Conservation (phyloP, 2,113 vertebrate species). For the Xyrauchen texanus region DNA sequence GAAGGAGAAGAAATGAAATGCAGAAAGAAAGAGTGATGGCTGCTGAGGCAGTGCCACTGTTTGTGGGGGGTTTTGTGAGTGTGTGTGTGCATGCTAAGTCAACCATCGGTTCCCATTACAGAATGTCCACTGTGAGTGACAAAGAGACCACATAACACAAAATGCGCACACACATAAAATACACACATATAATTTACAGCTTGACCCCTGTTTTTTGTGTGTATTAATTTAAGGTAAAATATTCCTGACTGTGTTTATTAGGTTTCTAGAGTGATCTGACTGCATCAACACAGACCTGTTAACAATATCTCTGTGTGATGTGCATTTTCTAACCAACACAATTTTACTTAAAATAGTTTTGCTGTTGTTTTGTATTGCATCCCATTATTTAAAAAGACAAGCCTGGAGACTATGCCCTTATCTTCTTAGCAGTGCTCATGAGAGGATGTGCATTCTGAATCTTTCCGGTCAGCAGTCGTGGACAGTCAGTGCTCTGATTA, state of each 20-base stretch:
- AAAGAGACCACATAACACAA: neutral
- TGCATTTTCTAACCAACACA: neutral
- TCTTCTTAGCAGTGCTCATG: neutral
- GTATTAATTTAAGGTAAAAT: conserved; percentile 3
- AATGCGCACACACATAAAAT: neutral
- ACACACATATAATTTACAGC: conserved; percentile 10
- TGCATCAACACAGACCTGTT: neutral
- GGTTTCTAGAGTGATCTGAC: neutral
- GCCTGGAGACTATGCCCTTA: neutral
- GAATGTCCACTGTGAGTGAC: conserved; percentile 7
- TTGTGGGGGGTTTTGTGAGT: neutral
- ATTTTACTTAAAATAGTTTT: neutral
- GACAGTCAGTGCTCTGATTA: neutral
- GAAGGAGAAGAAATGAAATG: conserved; percentile 14
- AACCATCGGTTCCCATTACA: conserved; percentile 32
- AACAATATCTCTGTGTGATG: neutral
- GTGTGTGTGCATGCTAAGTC: conserved; percentile 15
- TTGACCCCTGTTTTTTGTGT: neutral
- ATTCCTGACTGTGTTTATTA: neutral
- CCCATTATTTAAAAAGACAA: neutral
- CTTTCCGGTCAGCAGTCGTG: conserved; percentile 6
- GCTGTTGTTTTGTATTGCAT: neutral
- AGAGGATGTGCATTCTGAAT: neutral
- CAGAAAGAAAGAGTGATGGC: conserved; percentile 34
- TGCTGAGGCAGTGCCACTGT: conserved; percentile 8